phyloP scores from a whole-genome alignment of 30 jellyfish, hydroid and myxozoan species.

The Aurelia aurita complex sp. Pacific region DNA sequence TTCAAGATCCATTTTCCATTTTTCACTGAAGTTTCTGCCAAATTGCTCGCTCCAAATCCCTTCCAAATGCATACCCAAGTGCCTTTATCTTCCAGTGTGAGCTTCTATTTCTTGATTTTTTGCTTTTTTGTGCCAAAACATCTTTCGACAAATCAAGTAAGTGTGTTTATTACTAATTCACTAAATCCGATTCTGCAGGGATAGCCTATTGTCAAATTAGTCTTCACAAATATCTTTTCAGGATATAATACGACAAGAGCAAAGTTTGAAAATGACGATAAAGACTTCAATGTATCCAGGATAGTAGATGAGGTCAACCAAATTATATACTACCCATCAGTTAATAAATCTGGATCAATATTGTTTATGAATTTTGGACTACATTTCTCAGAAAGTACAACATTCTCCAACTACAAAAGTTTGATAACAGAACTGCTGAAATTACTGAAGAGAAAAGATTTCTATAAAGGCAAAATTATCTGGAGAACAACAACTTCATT shows the following conservation, averaged over 20 bases:
- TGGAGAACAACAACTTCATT: slow-evolving; percentile 86
- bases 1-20: too few relatives aligned
- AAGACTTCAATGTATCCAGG: slow-evolving; percentile 55
- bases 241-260: slow-evolving; percentile 83
- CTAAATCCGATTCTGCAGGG: too few relatives aligned
- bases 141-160: too few relatives aligned
- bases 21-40: too few relatives aligned
- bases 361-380: slow-evolving; percentile 71
- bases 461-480: slow-evolving; percentile 29
- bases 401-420: slow-evolving; percentile 46
- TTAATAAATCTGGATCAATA: slow-evolving; percentile 31
- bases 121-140: too few relatives aligned
- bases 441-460: slow-evolving; percentile 6
- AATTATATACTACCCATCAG: slow-evolving; percentile 1
- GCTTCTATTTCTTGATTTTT: too few relatives aligned
- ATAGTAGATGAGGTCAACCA: slow-evolving; percentile 33
- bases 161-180: too few relatives aligned
- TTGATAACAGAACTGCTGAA: slow-evolving; percentile 26
- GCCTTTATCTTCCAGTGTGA: too few relatives aligned
- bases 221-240: background rate
- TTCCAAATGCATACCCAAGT: too few relatives aligned
- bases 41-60: too few relatives aligned
- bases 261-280: slow-evolving; percentile 59
- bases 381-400: slow-evolving; percentile 59
- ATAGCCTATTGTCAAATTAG: background rate